Evolutionary conservation across 2,797 vertebrate genomes (phyloP), one percentile per base, ranked within the genome.

Genomic region (Mormyrus hasselquistii): DNA sequence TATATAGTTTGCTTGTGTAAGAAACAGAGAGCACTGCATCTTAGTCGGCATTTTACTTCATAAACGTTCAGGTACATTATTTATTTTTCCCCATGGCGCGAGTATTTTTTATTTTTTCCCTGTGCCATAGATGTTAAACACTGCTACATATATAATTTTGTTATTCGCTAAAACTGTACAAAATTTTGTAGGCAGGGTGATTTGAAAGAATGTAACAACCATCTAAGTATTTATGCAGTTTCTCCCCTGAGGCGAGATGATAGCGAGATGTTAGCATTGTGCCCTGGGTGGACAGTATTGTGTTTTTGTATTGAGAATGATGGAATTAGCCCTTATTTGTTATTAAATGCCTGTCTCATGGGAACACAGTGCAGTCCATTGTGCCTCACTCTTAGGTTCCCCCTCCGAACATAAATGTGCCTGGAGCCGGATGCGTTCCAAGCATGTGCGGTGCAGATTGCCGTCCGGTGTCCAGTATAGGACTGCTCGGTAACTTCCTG

Each of bases 361-460:
- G 84, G 85, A 79, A 44, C 53, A 87, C 52, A 38, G 52, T 57
- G 29, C 50, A 10, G 82, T 29, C 44, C 22, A 84, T 84, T 87
- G 85, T 84, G n/a, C 44, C n/a, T 22, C 3, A 0, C 47, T 50
- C 82, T 25, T 49, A 84, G 22, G 82, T 2, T 44, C 8, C 9
- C 47, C 22, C 10, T 49, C 2, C 49, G 82, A 84, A 84, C 25
- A 47, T 49, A 84, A 84, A 50, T 53, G 57, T 88, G 90, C 69
- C 91, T 93, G 93, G 92, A 93, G 93, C 86, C 91, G 93, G 93
- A 95, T 93, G 92, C 91, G 90, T 86, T 88, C 90, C 41, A 25
- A 62, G 90, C 84, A 3, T 93, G 92, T 92, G 90, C 90, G n/a
- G n/a, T n/a, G 29, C 29, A 34, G 29, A 34, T 34, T 34, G 29